Conservation (phyloP, 1,140 invertebrate genomes). For the Drosophila bipectinata region DNA sequence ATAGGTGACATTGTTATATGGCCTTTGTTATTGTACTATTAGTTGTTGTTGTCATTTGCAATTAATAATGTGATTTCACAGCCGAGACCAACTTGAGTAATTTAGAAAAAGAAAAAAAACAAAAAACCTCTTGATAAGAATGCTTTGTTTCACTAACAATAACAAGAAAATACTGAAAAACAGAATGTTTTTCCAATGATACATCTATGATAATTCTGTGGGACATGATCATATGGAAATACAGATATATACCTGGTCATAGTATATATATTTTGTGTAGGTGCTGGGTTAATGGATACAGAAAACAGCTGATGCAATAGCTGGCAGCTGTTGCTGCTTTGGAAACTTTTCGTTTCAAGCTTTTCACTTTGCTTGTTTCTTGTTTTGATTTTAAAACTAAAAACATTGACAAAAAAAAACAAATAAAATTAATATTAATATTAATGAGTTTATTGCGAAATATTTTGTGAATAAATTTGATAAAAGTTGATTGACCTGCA, state of each 20-base stretch:
- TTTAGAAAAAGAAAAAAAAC: slow-evolving; percentile 39
- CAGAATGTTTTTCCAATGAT: slow-evolving; percentile 15
- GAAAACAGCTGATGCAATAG: slow-evolving; percentile 60
- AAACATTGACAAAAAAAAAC: slow-evolving; percentile 4
- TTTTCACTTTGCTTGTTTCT: slow-evolving; percentile 43
- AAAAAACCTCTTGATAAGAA: slow-evolving; percentile 18
- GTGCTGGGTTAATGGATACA: slow-evolving; percentile 36
- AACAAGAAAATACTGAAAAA: slow-evolving; percentile 11
- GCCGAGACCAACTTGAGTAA: slow-evolving; percentile 44
- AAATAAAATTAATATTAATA: slow-evolving; percentile 16
- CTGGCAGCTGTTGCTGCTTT: slow-evolving; percentile 48
- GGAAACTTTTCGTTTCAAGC: slow-evolving; percentile 16
- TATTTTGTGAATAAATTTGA: slow-evolving; percentile 1
- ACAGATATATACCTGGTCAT: background rate
- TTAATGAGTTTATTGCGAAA: slow-evolving; percentile 14
- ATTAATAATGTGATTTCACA: slow-evolving; percentile 52
- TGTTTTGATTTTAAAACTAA: slow-evolving; percentile 22
- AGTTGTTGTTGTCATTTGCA: slow-evolving; percentile 30
- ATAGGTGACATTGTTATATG: slow-evolving; percentile 11
- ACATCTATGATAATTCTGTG: background rate
- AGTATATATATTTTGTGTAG: slow-evolving; percentile 12
- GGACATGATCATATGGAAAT: slow-evolving; percentile 30
- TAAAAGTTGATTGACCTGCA: slow-evolving; percentile 33
- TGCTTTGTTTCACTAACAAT: slow-evolving; percentile 25
- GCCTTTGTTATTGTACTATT: slow-evolving; percentile 18